Conservation (phyloP, 2,113 vertebrate species). For the Chamaea fasciata region DNA sequence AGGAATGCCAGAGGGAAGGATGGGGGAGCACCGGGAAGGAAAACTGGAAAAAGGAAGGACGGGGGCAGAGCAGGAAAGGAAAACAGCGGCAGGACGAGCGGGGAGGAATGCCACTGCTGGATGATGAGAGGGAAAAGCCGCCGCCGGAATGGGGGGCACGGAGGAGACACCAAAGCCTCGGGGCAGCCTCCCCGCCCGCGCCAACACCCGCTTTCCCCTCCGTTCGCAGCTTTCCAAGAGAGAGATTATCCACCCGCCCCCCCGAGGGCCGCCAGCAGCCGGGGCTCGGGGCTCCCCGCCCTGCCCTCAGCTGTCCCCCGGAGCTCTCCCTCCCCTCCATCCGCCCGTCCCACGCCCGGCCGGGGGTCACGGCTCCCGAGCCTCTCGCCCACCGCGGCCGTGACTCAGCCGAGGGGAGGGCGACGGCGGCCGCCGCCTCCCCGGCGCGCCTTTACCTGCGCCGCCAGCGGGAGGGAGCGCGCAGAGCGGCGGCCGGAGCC, state of each 20-base stretch:
- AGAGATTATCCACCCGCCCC: neutral
- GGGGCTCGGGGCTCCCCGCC: neutral
- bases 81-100: neutral
- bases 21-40: neutral
- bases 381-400: neutral
- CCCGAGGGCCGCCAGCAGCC: neutral
- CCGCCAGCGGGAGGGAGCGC: neutral
- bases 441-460: slow-evolving; percentile 12
- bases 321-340: neutral
- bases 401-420: neutral
- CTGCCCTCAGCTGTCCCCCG: neutral
- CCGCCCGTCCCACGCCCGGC: neutral
- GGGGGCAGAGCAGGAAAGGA: neutral
- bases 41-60: neutral
- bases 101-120: neutral
- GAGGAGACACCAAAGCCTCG: neutral
- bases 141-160: neutral
- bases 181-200: neutral
- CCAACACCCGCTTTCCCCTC: neutral
- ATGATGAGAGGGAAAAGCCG: neutral
- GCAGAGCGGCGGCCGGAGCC: neutral
- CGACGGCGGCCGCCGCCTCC: neutral
- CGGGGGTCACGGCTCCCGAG: neutral
- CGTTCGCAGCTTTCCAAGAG: neutral
- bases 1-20: neutral